phyloP scores from a whole-genome alignment of 2,113 vertebrate species.

The Myrmecobius fasciatus region DNA sequence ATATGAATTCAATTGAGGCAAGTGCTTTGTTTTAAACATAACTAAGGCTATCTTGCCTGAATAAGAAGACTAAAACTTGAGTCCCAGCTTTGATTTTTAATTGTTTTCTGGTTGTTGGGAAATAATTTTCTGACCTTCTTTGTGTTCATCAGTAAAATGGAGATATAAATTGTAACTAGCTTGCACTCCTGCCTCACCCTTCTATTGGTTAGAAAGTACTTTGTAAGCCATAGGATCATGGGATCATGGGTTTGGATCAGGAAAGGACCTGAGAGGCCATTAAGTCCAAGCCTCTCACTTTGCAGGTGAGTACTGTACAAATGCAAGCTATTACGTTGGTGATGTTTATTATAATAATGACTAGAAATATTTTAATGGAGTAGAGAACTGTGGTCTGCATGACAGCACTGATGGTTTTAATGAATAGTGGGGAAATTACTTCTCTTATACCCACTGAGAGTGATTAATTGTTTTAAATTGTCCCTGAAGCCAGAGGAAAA shows the following conservation, averaged over 20 bases:
- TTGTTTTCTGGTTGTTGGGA: background rate
- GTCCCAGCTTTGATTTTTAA: background rate
- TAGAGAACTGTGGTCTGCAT: background rate
- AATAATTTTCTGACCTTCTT: background rate
- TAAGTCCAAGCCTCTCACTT: background rate
- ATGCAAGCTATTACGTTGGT: background rate
- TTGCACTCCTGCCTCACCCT: background rate
- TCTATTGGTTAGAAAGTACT: background rate
- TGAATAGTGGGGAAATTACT: background rate
- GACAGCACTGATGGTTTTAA: slow-evolving; percentile 6
- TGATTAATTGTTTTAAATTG: slow-evolving; percentile 8
- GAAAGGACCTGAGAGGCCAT: background rate
- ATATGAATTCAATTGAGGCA: background rate
- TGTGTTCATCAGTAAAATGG: background rate
- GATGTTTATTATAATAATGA: background rate
- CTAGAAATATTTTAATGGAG: slow-evolving; percentile 17
- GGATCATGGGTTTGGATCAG: background rate
- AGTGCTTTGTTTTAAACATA: background rate
- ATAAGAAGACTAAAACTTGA: background rate
- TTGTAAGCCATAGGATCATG: background rate
- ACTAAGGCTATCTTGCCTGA: background rate
- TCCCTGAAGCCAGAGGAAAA: background rate
- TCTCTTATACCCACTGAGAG: background rate
- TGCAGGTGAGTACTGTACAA: background rate
- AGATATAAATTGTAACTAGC: background rate